Evolutionary conservation across 2,888 invertebrate genomes (phyloP), one percentile per base, ranked within the genome.

Genomic region (Spialia ferax): DNA sequence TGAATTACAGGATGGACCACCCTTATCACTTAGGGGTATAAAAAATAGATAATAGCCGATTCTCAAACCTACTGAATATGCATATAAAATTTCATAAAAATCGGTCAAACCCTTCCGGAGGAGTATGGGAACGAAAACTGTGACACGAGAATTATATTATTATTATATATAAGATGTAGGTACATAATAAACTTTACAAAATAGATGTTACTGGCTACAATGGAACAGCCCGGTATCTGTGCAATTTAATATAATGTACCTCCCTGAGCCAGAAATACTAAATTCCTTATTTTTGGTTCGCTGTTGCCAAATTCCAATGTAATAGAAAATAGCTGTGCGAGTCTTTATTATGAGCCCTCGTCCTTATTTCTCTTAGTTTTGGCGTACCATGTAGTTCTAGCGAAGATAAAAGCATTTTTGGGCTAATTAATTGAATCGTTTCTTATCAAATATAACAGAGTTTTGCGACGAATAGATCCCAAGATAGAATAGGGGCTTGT

Each of bases 401-500:
- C 60, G 45, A 15, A 50, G 48, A 62, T 35, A 20, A 56, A 50
- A 61, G 50, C 50, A 52, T 62, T 38, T 62, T 52, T 26, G 1
- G 15, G 15, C 20, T 42, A 55, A 29, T 45, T 83, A 82, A 85
- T 82, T 83, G 80, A 79, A 80, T 85, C 84, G 80, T 77, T 78
- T 77, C 79, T 77, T 82, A 79, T 80, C 78, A 76, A 75, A 82
- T 79, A 83, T 79, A 83, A 80, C 80, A 82, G 79, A 83, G 81
- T 81, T 75, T 73, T 76, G 77, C 77, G 78, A 81, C 80, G 80
- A 81, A 79, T 75, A 79, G 77, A 73, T 66, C 69, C 70, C 68
- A 54, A 73, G 73, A 79, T 77, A 78, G 80, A 79, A 77, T 57
- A 74, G 71, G 68, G n/a, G 18, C 48, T 32, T 23, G 45, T 42